Percentiles rank a stretch among this genome's conserved stretches.
These are phyloP conservation scores for Mercenaria mercenaria DNA, from an alignment of 1,140 invertebrate species.

Conservation along the genomic window DNA sequence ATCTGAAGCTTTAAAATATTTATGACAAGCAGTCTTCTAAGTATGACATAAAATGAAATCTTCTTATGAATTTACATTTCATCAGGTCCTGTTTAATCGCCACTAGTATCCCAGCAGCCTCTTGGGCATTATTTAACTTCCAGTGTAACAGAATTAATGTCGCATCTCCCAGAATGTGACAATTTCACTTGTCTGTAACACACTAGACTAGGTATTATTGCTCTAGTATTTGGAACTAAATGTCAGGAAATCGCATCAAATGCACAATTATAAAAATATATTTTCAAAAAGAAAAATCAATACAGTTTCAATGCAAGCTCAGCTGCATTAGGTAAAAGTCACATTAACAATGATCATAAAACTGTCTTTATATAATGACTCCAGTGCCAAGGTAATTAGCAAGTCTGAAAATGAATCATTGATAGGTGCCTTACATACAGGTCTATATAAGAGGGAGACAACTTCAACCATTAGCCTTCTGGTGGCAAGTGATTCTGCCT, in stretches of 20 bases:
- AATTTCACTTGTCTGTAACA: neutral
- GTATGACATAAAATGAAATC: neutral
- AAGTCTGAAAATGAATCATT: too few species aligned
- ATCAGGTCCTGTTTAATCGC: too few species aligned
- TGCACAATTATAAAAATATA: neutral
- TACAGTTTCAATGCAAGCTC: too few species aligned
- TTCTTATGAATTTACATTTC: neutral
- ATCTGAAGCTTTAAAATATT: neutral
- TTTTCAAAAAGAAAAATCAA: neutral
- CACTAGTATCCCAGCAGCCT: neutral
- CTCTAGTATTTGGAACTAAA: neutral
- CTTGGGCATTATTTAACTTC: neutral
- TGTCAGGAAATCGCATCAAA: neutral
- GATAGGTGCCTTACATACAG: too few species aligned
- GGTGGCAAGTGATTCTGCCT: too few species aligned
- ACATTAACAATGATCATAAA: too few species aligned
- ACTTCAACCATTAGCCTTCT: too few species aligned
- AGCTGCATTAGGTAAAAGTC: too few species aligned
- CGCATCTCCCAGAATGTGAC: neutral
- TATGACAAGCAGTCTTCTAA: neutral
- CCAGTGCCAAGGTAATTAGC: too few species aligned
- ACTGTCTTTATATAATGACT: too few species aligned
- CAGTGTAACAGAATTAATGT: neutral
- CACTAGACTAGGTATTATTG: neutral
- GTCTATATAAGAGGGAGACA: too few species aligned